Base-by-base conservation (phyloP, 2,113 vertebrate species). In the Ailurus styani region DNA sequence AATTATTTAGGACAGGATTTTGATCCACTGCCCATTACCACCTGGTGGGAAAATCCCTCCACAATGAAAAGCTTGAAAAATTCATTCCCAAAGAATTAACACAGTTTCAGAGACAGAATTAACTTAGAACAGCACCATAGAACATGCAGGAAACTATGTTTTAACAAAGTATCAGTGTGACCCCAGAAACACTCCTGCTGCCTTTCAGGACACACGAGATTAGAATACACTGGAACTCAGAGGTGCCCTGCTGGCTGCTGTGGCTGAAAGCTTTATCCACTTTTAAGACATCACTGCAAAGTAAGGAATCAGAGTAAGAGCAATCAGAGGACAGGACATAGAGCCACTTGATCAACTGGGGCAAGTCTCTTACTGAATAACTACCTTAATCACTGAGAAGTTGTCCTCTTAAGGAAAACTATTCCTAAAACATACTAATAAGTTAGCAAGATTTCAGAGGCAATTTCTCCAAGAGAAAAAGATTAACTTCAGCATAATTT, bases 81-180 rank as follows among this genome's bases (percentile, higher is more conserved):
- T 50, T 90, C 55, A 82, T 90, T 96, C 93, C 95, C 90, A 27
- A 96, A 97, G 93, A 93, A 89, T 21, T 90, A 77, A 96, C 75
- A 85, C 79, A 89, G 29, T 93, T 97, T 95, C 75, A 91, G 90
- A 95, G 81, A 82, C n/a, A 92, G 86, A 93, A 29, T 47, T 31
- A 91, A 93, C 84, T 87, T 87, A 95, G 40, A 94, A 96, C 96
- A 98, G 97, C 98, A 98, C 98, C 97, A 84, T 91, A 91, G 93
- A 89, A 62, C 95, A 98, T 20, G 86, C 64, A 97, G 75, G 66
- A 96, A 95, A 90, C 68, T 96, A 91, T 81, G 52, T 93, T 93
- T 87, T 88, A 85, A 85, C 42, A 79, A 72, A 84, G 13, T 8
- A 73, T 29, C 87, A 90, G 77, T 90, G 87, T 68, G 62, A 68